These are phyloP conservation scores for Syrphus vitripennis DNA, from an alignment of 2,888 invertebrate species.

Conservation along the genomic window DNA sequence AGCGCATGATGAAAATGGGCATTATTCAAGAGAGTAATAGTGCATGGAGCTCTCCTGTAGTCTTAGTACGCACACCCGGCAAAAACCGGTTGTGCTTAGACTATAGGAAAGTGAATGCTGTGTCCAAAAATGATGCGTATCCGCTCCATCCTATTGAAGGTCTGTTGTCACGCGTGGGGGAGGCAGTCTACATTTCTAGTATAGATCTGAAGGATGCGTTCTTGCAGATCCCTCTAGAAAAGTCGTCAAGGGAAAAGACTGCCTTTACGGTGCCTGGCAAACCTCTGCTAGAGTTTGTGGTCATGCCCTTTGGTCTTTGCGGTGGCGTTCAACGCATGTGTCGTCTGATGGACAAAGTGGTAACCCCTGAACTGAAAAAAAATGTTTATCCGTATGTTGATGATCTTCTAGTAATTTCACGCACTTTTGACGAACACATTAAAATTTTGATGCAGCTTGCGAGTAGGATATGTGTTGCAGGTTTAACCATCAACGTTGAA, in stretches of 20 bases:
- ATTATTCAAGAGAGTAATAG: too few relatives aligned
- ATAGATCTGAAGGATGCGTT: too few relatives aligned
- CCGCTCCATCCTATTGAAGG: too few relatives aligned
- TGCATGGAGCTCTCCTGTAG: neutral
- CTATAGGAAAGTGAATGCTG: neutral
- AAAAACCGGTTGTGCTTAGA: neutral
- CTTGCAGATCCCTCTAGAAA: too few relatives aligned
- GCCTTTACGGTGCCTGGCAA: neutral
- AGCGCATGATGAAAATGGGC: neutral
- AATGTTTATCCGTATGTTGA: constrained; percentile 27
- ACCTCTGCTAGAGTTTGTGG: neutral
- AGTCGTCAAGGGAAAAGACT: too few relatives aligned
- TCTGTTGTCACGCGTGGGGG: too few relatives aligned
- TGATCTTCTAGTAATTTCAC: constrained; percentile 45
- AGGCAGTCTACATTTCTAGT: too few relatives aligned
- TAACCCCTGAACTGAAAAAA: neutral
- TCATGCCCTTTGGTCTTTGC: neutral
- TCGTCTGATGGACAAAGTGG: neutral
- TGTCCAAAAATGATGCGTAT: too few relatives aligned
- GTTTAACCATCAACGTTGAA: neutral
- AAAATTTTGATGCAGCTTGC: too few relatives aligned
- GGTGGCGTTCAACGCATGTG: neutral
- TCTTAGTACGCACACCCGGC: neutral
- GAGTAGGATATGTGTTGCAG: neutral
- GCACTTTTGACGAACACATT: constrained; percentile 26